These are phyloP conservation scores for Halocynthia roretzi DNA, from an alignment of 23 tunicate genomes.

Conservation along the genomic window DNA sequence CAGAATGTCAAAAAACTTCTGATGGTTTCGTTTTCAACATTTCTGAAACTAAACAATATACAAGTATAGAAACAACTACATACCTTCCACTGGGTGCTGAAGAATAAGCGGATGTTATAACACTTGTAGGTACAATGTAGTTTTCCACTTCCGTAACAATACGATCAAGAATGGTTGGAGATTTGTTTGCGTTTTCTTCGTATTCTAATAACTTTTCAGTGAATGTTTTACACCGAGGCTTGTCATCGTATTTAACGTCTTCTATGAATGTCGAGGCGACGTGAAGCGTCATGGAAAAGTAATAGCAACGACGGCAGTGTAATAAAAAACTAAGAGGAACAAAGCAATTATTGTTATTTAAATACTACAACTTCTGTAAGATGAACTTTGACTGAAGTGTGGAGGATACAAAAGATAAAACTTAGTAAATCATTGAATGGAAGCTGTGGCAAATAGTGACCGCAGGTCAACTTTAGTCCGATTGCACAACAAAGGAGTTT, in stretches of 20 bases:
- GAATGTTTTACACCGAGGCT: background rate
- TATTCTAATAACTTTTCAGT: slow-evolving; percentile 4
- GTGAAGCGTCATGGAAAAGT: slow-evolving; percentile 11
- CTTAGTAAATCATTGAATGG: no score
- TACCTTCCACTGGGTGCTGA: slow-evolving; percentile 1
- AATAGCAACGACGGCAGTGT: background rate
- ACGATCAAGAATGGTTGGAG: background rate
- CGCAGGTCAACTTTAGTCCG: no score
- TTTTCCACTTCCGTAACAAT: background rate
- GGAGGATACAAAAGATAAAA: no score
- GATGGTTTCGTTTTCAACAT: no score
- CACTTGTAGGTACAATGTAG: slow-evolving; percentile 10
- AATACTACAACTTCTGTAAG: no score
- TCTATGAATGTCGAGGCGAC: background rate
- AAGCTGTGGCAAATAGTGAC: no score
- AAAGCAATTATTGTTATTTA: no score
- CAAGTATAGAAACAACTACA: background rate
- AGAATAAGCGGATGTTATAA: background rate
- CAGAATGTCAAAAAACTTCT: no score
- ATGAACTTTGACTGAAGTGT: no score
- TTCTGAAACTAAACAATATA: no score
- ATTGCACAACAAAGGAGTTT: no score
- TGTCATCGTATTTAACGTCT: background rate
- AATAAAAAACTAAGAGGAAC: no score
- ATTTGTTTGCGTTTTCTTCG: background rate